Evolutionary conservation across 2,797 vertebrate genomes (phyloP), one percentile per base, ranked within the genome.

Genomic region (Hipposideros larvatus): DNA sequence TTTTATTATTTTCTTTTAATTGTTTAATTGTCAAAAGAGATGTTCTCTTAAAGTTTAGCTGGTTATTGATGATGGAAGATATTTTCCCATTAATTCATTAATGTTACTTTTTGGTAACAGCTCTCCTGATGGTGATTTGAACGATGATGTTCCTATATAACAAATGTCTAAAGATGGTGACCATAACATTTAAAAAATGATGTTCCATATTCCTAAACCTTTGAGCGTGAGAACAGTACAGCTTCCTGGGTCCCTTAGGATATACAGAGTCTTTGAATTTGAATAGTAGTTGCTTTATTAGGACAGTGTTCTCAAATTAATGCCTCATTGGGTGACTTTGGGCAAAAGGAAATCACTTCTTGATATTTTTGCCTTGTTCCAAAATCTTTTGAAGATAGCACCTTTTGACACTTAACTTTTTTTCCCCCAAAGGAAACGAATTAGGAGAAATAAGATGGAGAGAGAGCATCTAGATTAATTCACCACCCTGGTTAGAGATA

Each of bases 1-100:
- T 53, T 86, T 15, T 91, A 0, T 85, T 88, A 7, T 68, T 59
- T 92, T 26, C 15, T 37, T 95, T 89, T 71, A 55, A 28, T 87
- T 95, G 28, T 85, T 91, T 92, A 26, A 91, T 74, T 93, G 53
- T 22, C 34, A 68, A 95, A 91, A 87, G 31, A 80, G 6, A 28
- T 90, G 8, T 15, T 87, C 31, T 90, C 11, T 73, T 75, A 71
- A 90, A 68, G 63, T 51, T 90, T 91, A 79, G 15, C 51, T 94
- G 41, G 11, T 75, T 70, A 85, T 46, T 93, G 43, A 75, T 90
- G 37, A 57, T 83, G 19, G 48, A 46, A 95, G 83, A 51, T 86
- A 55, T 89, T 91, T 87, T 96, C 16, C 28, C 8, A 48, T 13
- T 88, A 87, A 84, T 80, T 92, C 11, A 77, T 48, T 83, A 26